Base-by-base conservation (phyloP, 2,797 vertebrate genomes). In the Urophycis tenuis region DNA sequence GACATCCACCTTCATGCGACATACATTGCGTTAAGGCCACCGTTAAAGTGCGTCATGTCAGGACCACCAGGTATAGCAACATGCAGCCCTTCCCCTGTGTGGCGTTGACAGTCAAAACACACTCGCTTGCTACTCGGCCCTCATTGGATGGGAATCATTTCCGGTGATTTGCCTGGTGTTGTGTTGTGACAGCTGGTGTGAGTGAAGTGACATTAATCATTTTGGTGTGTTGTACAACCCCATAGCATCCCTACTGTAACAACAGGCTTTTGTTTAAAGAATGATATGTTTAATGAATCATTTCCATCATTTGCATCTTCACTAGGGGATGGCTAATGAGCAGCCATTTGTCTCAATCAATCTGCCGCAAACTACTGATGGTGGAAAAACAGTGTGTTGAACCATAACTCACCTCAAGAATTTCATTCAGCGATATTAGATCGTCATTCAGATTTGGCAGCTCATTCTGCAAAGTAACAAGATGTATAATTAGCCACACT, bases 391-490 rank as follows among this genome's bases (percentile, higher is more conserved):
- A 33, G 32, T 35, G 34, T 25, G 6, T 8, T 74, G 22, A n/a
- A 73, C 34, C 3, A 73, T 73, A 82, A 89, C 78, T 72, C 80
- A 94, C 94, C 93, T 94, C 93, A 9, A 94, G 90, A 82, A 94
- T 92, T 78, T 93, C 91, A 85, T 81, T 87, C 10, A 94, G 83
- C 39, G 92, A 91, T 85, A 94, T 86, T 14, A 91, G 81, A 71
- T 91, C 79, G 64, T 78, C 77, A 22, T 81, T 85, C 6, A 85
- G 34, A 30, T 86, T 85, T 29, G 72, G 75, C 19, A 78, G 19
- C 31, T 67, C 14, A 17, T 41, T 89, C 92, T 94, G 81, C 72
- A 88, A 84, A 81, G 25, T 29, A 73, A 79, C 82, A 73, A 69
- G 45, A 71, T 1, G 64, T 8, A 72, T n/a, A 78, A 11, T 64